These are phyloP conservation scores for Solen grandis DNA, from an alignment of 1,140 invertebrate species.

Conservation along the genomic window DNA sequence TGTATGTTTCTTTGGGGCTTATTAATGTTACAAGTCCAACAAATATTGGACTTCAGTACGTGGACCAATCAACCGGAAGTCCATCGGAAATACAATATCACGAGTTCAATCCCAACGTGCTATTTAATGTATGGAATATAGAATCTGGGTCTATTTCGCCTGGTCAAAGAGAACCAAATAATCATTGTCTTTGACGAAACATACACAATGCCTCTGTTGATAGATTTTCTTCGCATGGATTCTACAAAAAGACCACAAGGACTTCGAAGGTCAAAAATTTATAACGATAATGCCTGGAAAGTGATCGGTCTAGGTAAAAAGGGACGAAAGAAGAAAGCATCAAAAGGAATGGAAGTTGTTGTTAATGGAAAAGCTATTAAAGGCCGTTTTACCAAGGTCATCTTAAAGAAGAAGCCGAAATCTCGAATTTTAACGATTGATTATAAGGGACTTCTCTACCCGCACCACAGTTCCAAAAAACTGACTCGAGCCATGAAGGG, in stretches of 20 bases:
- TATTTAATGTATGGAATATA: too few species aligned
- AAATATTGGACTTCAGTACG: background rate
- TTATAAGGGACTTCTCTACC: background rate
- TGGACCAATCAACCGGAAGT: background rate
- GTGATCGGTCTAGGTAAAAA: background rate
- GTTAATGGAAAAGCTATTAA: background rate
- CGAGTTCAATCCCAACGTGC: too few species aligned
- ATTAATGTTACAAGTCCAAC: background rate
- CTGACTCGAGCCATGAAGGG: background rate
- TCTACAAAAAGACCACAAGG: background rate
- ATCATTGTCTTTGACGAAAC: background rate
- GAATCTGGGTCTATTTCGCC: background rate
- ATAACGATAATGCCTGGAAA: background rate
- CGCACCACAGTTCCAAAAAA: background rate
- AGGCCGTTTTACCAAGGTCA: background rate
- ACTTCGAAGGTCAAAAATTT: background rate
- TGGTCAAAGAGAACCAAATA: background rate
- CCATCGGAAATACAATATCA: background rate
- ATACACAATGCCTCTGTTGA: background rate
- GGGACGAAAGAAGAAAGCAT: background rate
- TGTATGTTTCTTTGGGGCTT: background rate
- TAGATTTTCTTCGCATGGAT: background rate
- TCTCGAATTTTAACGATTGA: background rate
- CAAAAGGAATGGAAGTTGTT: background rate
- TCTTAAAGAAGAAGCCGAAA: background rate